Conservation (phyloP, 2,797 vertebrate genomes). For the Hemibagrus guttatus region DNA sequence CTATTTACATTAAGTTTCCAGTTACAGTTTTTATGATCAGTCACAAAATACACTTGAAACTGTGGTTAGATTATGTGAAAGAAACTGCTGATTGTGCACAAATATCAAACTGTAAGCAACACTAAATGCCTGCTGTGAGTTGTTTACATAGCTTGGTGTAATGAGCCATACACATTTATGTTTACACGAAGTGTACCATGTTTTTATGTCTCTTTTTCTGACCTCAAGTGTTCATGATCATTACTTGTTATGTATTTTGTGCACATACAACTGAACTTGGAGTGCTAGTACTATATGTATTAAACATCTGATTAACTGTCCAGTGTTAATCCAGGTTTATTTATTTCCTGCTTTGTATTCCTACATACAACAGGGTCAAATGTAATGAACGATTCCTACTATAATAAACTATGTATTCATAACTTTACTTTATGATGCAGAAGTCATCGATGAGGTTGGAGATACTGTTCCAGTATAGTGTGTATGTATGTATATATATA, state of each 20-base stretch:
- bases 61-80: background rate
- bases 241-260: constrained; percentile 14
- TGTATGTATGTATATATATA: background rate
- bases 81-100: constrained; percentile 22
- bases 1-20: background rate
- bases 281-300: constrained; percentile 17
- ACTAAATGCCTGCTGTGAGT: constrained; percentile 33
- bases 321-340: background rate
- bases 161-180: constrained; percentile 27
- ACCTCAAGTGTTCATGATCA: background rate
- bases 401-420: background rate
- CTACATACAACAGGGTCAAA: background rate
- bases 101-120: constrained; percentile 39
- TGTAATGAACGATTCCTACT: background rate
- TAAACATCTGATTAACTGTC: constrained; percentile 17
- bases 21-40: background rate
- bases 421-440: background rate
- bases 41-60: background rate
- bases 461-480: background rate
- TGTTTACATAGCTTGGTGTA: constrained; percentile 32
- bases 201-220: constrained; percentile 1
- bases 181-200: constrained; percentile 1
- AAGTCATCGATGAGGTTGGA: background rate
- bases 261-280: background rate
- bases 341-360: constrained; percentile 6